Evolutionary conservation across 1,140 invertebrate species (phyloP).

Genomic region (Bacillus rossius): DNA sequence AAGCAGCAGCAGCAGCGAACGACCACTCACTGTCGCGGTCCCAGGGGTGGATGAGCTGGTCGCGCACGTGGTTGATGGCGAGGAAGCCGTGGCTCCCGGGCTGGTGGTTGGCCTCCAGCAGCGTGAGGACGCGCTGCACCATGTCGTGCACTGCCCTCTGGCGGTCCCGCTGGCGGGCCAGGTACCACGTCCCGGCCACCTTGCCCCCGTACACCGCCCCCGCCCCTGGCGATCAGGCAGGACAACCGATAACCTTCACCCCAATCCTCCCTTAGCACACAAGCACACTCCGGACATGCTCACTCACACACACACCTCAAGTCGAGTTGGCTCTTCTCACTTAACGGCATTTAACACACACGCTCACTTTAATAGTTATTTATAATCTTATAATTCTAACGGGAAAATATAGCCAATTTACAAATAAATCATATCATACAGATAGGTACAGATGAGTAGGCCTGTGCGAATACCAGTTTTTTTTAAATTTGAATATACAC

Average conservation of each 20-base stretch:
- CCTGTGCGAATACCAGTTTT: no score
- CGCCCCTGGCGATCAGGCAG: neutral
- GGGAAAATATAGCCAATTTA: no score
- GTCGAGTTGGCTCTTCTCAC: no score
- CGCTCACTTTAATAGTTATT: no score
- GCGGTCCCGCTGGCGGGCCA: neutral
- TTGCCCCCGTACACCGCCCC: neutral
- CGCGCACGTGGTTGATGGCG: constrained; percentile 2
- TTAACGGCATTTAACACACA: no score
- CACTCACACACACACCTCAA: neutral
- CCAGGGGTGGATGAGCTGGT: constrained; percentile 4
- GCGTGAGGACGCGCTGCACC: constrained; percentile 1
- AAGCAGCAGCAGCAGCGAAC: no score
- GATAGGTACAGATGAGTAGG: no score
- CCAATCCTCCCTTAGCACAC: no score
- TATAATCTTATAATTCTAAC: no score
- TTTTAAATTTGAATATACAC: no score
- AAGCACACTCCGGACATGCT: neutral
- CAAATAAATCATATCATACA: no score
- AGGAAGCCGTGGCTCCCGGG: neutral
- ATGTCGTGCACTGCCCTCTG: neutral
- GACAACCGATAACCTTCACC: no score
- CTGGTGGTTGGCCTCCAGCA: constrained; percentile 1
- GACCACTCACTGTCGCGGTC: neutral
- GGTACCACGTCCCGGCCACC: neutral